These are phyloP conservation scores for Amphimallon solstitiale DNA, from an alignment of 2,888 invertebrate genomes.

Conservation along the genomic window DNA sequence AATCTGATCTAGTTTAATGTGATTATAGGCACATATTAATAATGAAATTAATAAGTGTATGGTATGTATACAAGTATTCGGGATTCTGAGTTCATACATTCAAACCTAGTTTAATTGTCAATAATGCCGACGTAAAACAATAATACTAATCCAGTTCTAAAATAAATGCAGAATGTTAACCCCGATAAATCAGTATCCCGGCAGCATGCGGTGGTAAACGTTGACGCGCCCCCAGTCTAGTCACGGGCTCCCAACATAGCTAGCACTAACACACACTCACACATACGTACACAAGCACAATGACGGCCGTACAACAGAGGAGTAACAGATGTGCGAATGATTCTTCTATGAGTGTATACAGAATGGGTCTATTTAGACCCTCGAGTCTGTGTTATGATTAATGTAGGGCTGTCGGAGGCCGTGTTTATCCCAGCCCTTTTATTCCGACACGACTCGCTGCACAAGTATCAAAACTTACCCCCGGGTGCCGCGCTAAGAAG, in stretches of 20 bases:
- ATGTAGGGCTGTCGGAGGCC: conserved; percentile 58
- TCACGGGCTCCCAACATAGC: conserved; percentile 13
- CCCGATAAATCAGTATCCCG: conserved; percentile 40
- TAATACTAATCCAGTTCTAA: conserved; percentile 37
- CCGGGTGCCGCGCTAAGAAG: conserved; percentile 49
- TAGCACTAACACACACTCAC: conserved; percentile 14
- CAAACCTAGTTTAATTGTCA: conserved; percentile 24
- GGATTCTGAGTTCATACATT: not conserved
- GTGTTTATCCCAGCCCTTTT: conserved; percentile 61
- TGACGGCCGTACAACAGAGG: conserved; percentile 39
- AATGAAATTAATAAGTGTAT: not conserved
- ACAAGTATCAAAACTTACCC: conserved; percentile 64
- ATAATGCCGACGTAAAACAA: conserved; percentile 31
- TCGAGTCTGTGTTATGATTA: conserved; percentile 60
- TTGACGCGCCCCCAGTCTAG: conserved; percentile 33
- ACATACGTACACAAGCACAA: conserved; percentile 43
- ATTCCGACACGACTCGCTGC: conserved; percentile 60
- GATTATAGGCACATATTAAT: not conserved
- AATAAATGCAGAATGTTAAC: conserved; percentile 41
- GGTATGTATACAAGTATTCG: not conserved
- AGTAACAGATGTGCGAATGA: conserved; percentile 53
- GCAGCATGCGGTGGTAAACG: conserved; percentile 34
- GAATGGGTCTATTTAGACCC: conserved; percentile 58
- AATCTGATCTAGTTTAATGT: no score
- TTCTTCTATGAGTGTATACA: conserved; percentile 51